A percentile compares a stretch with the other conserved stretches of the same genome.
These are phyloP conservation scores for Sycophaga agraensis DNA, from an alignment of 1,140 invertebrate genomes.

Conservation along the genomic window DNA sequence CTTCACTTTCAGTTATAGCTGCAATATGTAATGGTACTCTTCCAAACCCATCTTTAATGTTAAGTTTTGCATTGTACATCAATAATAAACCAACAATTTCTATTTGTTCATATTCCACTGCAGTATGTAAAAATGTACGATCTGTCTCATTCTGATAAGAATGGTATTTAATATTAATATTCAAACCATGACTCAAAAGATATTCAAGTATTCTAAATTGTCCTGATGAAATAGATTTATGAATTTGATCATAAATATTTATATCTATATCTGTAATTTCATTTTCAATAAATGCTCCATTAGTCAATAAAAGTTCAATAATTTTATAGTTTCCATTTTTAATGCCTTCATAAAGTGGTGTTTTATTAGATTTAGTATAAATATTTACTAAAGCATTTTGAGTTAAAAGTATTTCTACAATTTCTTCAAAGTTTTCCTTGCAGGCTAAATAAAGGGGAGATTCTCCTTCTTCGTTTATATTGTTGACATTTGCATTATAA, in stretches of 20 bases:
- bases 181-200: conserved; percentile 7
- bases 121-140: conserved; percentile 6
- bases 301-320: conserved; percentile 1
- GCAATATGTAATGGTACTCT: conserved; percentile 10
- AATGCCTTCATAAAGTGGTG: conserved; percentile 8
- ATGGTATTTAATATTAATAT: conserved; percentile 9
- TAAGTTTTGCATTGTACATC: conserved; percentile 6
- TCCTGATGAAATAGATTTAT: not conserved
- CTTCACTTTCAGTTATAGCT: conserved; percentile 1
- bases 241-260: conserved; percentile 3
- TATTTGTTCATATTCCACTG: conserved; percentile 5
- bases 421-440: not conserved
- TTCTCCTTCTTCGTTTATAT: conserved; percentile 10
- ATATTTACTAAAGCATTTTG: conserved; percentile 17
- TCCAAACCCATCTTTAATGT: not conserved
- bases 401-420: conserved; percentile 3
- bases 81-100: conserved; percentile 16
- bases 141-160: too few relatives aligned
- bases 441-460: conserved; percentile 11
- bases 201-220: not conserved
- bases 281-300: conserved; percentile 17
- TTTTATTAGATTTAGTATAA: not conserved
- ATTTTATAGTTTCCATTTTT: not conserved
- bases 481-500: conserved; percentile 8
- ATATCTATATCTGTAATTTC: not conserved